phyloP scores from a whole-genome alignment of 2,113 vertebrate genomes.

The Oceanodroma tethys region DNA sequence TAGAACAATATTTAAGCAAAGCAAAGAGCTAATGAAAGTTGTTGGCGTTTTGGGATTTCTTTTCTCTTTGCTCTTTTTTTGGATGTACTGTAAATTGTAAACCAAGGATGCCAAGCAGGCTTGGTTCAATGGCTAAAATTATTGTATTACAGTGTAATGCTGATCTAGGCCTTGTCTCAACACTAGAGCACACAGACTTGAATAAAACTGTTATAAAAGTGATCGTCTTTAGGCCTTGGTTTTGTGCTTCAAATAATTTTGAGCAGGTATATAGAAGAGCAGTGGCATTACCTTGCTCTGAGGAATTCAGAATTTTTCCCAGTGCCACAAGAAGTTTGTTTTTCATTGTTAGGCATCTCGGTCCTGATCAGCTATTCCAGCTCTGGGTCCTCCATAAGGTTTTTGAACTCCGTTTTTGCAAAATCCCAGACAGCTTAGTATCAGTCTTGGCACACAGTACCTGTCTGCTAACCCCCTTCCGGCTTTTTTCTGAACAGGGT shows the following conservation, averaged over 20 bases:
- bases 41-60: conserved; percentile 52
- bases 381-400: background rate
- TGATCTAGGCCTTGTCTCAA: conserved; percentile 84
- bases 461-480: background rate
- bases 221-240: background rate
- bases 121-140: conserved; percentile 81
- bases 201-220: conserved; percentile 84
- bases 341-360: background rate
- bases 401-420: background rate
- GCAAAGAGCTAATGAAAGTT: conserved; percentile 71
- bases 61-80: conserved; percentile 67
- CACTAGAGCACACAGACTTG: conserved; percentile 89
- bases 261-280: background rate
- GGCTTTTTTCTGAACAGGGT: background rate
- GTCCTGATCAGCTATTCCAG: background rate
- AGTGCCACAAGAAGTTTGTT: background rate
- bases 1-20: conserved; percentile 76
- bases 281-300: background rate
- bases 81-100: conserved; percentile 80
- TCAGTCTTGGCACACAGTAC: background rate
- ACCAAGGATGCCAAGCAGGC: conserved; percentile 82
- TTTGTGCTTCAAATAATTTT: background rate
- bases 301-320: background rate
- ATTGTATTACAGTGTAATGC: conserved; percentile 79
- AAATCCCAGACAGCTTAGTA: background rate